These are phyloP conservation scores for Pterobdella sp. DNA, from an alignment of 2,888 invertebrate genomes.

Conservation along the genomic window DNA sequence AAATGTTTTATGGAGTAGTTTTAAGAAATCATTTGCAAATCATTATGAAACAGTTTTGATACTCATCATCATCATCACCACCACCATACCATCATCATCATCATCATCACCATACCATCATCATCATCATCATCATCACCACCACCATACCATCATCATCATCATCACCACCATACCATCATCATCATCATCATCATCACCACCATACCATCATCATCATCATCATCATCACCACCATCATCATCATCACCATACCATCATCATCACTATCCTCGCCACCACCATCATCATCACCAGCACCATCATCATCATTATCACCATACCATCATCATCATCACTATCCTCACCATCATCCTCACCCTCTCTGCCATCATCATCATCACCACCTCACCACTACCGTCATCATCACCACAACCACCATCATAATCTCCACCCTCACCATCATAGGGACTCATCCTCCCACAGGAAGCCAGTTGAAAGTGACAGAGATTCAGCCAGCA, in stretches of 20 bases:
- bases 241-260: conserved; percentile 3
- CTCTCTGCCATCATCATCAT: neutral
- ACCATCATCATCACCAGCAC: neutral
- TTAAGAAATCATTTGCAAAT: no score
- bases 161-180: no score
- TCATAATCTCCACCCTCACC: conserved; percentile 14
- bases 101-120: no score
- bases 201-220: no score
- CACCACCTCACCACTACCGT: neutral
- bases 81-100: no score
- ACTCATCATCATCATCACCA: no score
- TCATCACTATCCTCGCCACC: neutral
- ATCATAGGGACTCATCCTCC: conserved; percentile 19
- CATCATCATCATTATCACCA: conserved; percentile 14
- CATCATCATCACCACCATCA: neutral
- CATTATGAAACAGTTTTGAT: no score
- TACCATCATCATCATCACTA: neutral
- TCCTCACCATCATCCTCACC: neutral
- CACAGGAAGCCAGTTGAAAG: neutral
- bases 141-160: no score
- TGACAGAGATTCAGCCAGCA: conserved; percentile 1
- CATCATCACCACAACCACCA: neutral
- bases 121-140: no score
- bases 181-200: no score
- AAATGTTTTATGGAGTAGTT: no score